Base-by-base conservation (phyloP, 2,113 vertebrate species). In the Stigmatopora argus region DNA sequence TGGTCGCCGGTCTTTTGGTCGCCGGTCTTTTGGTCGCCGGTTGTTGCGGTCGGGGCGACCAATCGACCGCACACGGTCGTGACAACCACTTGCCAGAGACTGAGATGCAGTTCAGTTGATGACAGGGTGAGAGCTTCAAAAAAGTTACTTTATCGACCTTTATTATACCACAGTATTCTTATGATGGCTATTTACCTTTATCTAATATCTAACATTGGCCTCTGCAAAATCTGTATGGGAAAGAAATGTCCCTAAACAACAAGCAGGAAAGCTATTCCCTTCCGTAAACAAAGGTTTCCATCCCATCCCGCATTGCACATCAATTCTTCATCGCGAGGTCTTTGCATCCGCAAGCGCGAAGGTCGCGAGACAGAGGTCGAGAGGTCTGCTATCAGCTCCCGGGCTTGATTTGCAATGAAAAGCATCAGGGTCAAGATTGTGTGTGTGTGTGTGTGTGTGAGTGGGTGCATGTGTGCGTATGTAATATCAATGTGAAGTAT, bases 271-370 rank as follows among this genome's bases (percentile, higher is more conserved):
- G 53, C 53, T 31, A 56, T 56, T 31, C 53, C 53, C 23, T 56
- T 56, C 53, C 53, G 23, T 31, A 56, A 56, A 56, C 53, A 56
- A 56, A 55, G 52, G 21, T 55, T 26, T 56, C 53, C 13, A 56
- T 31, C 53, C 26, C 15, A 56, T 31, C 53, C 53, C 14, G 26
- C 23, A 23, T 4, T 26, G 5, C 12, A 21, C 52, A 31, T 56
- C 53, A 31, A 56, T 56, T 56, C 23, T 56, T 31, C 23, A 31
- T 56, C 2, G 53, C 13, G 14, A 26, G 53, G 13, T 56, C 53
- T 56, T 23, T 13, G 51, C 51, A 53, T 53, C 13, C 11, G 51
- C 51, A 13, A 7, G 6, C 23, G 26, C 15, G 53, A 17, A 56
- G 53, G 53, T 56, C 19, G 53, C 3, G 13, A 15, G 23, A 56